Base-by-base conservation (phyloP, 2,113 vertebrate genomes). In the Ceyx cyanopectus region DNA sequence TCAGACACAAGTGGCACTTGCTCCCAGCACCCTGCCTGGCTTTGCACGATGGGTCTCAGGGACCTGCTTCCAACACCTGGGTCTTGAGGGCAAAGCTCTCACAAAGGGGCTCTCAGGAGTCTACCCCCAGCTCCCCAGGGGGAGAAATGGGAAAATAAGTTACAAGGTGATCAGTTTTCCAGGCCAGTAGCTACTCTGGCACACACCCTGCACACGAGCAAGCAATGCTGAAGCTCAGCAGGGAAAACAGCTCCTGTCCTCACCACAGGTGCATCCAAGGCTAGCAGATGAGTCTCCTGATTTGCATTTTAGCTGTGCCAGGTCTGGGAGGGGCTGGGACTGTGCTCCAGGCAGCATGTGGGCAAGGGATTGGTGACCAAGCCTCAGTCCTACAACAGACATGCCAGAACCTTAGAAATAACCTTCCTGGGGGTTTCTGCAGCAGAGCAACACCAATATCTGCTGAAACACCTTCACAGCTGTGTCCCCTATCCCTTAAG, bases 201-300 rank as follows among this genome's bases (percentile, higher is more conserved):
- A 5, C 23, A 5, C 17, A 40, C 21, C 20, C 56, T 0, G 0
- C 14, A 1, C 30, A 10, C 48, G 63, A 27, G 34, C 7, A 8
- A 1, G 1, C 23, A 58, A 15, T 2, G 15, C 70, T 87, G 63
- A 85, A 0, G 0, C 18, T 0, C 0, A 79, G 40, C 4, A 1
- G 37, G 24, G 24, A 61, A 81, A 87, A 24, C 30, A 70, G 51
- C 9, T 77, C 76, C 50, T 45, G 19, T 40, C 63, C 86, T 70
- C 1, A 1, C 40, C 40, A 13, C 1, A 0, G 2, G 1, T 5
- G 12, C 14, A 7, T 16, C 57, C 62, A 85, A 73, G 15, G 11
- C 51, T 46, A 54, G 12, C 0, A 3, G 66, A 37, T 10, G 1
- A 37, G 32, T 20, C 50, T 51, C 32, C 30, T 2, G 1, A 0